phyloP scores from a whole-genome alignment of 2,797 vertebrate genomes.

The Acrossocheilus wenchowensis region DNA sequence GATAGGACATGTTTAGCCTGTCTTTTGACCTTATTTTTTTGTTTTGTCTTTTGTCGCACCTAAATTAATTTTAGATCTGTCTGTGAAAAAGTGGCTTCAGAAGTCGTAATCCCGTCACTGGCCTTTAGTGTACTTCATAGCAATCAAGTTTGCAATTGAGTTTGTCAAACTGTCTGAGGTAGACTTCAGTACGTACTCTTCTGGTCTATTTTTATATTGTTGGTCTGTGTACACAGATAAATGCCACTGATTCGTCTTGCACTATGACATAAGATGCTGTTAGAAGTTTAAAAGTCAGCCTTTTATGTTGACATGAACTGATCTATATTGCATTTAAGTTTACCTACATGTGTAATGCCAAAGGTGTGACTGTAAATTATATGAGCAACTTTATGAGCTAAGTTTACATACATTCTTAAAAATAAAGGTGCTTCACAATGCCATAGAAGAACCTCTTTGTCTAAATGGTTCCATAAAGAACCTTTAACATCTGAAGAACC shows the following conservation, averaged over 20 bases:
- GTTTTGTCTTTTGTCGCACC: not conserved
- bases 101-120: not conserved
- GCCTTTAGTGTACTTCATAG: not conserved
- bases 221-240: not conserved
- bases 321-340: not conserved
- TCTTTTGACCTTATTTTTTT: conserved; percentile 27
- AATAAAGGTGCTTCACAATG: too few relatives aligned
- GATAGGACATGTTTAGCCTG: conserved; percentile 1
- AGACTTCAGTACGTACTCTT: not conserved
- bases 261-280: not conserved
- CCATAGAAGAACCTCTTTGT: too few relatives aligned
- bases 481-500: too few relatives aligned
- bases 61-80: not conserved
- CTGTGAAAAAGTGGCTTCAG: not conserved
- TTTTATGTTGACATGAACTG: not conserved
- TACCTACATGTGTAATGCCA: not conserved
- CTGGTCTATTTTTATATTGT: not conserved
- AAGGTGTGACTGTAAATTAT: not conserved
- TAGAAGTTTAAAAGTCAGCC: not conserved
- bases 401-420: not conserved
- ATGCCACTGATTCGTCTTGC: not conserved
- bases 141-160: not conserved
- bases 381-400: not conserved
- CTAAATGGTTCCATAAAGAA: too few relatives aligned
- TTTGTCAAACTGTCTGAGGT: not conserved